Conservation (phyloP, 1,140 invertebrate species). For the Panulirus ornatus region DNA sequence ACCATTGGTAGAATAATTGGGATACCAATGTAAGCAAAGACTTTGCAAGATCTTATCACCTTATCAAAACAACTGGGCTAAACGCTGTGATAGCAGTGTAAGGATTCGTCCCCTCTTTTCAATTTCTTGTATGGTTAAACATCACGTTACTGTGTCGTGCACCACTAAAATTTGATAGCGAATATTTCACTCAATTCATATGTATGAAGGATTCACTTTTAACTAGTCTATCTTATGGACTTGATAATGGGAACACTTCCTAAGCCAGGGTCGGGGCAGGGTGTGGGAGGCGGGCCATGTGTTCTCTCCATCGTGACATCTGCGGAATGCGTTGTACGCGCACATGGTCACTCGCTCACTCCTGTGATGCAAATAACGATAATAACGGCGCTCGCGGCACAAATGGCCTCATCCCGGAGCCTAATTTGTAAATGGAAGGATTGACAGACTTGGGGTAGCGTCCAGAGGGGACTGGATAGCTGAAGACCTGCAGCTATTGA, state of each 20-base stretch:
- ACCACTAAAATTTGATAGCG: too few relatives aligned
- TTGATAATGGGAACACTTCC: too few relatives aligned
- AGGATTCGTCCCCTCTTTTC: too few relatives aligned
- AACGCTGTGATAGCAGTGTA: too few relatives aligned
- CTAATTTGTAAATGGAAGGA: slow-evolving; percentile 69
- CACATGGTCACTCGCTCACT: slow-evolving; percentile 63
- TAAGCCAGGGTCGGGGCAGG: slow-evolving; percentile 9
- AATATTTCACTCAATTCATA: too few relatives aligned
- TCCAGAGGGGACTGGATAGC: background rate
- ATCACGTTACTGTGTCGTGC: too few relatives aligned
- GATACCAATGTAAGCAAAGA: background rate
- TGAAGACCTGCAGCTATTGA: too few relatives aligned
- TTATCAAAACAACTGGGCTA: too few relatives aligned
- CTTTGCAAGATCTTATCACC: background rate
- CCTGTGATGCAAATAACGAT: slow-evolving; percentile 63
- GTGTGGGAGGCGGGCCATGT: slow-evolving; percentile 43
- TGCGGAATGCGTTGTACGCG: slow-evolving; percentile 56
- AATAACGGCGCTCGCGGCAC: slow-evolving; percentile 53
- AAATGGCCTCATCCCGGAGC: slow-evolving; percentile 48
- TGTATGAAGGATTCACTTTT: too few relatives aligned
- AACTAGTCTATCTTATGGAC: too few relatives aligned
- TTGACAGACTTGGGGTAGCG: slow-evolving; percentile 38
- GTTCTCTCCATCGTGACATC: slow-evolving; percentile 60
- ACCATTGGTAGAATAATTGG: background rate
- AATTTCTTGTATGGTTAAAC: too few relatives aligned